These are phyloP conservation scores for Rhizoglyphus robini DNA, from an alignment of 1,140 invertebrate species.

Conservation along the genomic window DNA sequence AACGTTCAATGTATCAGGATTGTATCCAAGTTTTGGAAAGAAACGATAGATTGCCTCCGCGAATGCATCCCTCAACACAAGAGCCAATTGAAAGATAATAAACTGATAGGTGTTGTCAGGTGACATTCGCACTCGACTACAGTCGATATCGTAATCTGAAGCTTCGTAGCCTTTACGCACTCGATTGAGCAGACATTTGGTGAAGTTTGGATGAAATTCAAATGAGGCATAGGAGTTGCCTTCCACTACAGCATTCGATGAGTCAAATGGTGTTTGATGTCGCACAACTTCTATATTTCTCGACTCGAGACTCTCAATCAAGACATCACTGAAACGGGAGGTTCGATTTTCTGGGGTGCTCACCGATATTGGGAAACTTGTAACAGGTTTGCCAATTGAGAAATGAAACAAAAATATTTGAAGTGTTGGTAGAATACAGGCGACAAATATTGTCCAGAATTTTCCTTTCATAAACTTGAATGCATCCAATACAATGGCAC, in stretches of 20 bases:
- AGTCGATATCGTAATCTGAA: not conserved
- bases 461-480: conserved; percentile 2
- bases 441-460: not conserved
- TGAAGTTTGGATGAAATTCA: not conserved
- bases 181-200: conserved; percentile 1
- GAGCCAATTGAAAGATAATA: not conserved
- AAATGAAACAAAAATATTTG: conserved; percentile 2
- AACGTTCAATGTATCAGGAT: conserved; percentile 19
- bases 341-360: not conserved
- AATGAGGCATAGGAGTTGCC: not conserved
- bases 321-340: not conserved
- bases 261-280: too few species aligned
- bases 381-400: not conserved
- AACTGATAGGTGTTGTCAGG: conserved; percentile 5
- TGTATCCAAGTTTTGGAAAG: conserved; percentile 16
- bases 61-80: not conserved
- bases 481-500: not conserved
- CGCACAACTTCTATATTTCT: not conserved
- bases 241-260: not conserved
- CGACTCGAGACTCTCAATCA: not conserved
- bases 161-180: not conserved
- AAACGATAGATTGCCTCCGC: not conserved
- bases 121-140: not conserved
- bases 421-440: not conserved
- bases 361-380: not conserved